Conservation (phyloP, 2,113 vertebrate species). For the Tauraco erythrolophus region DNA sequence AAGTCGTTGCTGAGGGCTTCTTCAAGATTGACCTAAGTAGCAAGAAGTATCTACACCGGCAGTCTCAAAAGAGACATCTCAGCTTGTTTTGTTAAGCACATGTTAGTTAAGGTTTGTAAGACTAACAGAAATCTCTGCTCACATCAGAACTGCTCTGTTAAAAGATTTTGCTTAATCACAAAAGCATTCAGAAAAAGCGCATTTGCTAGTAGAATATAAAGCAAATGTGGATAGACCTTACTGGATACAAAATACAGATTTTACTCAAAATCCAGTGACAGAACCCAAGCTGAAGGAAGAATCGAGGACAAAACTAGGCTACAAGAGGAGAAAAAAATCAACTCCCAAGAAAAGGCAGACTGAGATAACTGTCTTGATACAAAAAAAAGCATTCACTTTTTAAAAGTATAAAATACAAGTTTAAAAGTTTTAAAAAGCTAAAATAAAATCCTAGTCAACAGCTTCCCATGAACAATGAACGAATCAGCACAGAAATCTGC, state of each 20-base stretch:
- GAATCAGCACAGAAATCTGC: not conserved
- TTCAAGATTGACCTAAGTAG: not conserved
- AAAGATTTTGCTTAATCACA: not conserved
- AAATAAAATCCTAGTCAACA: not conserved
- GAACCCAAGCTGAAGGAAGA: not conserved
- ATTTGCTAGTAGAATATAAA: not conserved
- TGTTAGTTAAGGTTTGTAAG: not conserved
- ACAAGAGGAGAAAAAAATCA: not conserved
- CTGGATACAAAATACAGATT: not conserved
- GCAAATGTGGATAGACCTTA: not conserved
- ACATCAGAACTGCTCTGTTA: not conserved
- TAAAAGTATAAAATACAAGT: not conserved
- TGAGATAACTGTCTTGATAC: not conserved
- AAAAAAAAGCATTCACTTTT: not conserved
- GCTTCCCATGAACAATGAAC: not conserved
- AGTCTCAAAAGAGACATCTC: not conserved
- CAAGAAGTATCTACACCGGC: not conserved
- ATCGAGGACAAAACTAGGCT: not conserved
- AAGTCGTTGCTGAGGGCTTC: not conserved
- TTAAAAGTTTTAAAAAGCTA: not conserved
- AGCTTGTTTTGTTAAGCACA: not conserved
- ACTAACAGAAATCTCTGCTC: constrained; percentile 2
- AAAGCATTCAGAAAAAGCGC: not conserved
- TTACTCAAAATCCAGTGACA: not conserved
- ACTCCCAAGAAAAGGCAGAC: not conserved